A percentile compares a stretch with the other conserved stretches of the same genome.
Evolutionary conservation across 2,797 vertebrate species (phyloP).

Genomic region (Sciurus vulgaris): DNA sequence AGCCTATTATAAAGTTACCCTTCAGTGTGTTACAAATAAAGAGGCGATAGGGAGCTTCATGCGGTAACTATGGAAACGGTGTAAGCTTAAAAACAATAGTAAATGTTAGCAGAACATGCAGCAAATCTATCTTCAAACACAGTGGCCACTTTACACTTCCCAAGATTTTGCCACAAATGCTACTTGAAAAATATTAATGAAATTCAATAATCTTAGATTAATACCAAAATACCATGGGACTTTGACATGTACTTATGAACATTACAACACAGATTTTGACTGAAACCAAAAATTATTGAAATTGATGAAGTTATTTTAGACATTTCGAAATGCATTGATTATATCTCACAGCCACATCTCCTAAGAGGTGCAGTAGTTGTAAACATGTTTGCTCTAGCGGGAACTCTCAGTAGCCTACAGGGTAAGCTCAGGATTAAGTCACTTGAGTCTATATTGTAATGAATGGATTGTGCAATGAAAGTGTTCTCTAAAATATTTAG

Average conservation of each 20-base stretch:
- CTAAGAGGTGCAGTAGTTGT: neutral
- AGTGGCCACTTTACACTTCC: neutral
- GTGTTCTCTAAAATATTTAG: neutral
- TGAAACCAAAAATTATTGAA: neutral
- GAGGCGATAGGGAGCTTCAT: neutral
- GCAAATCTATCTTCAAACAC: conserved; percentile 18
- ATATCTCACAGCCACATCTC: conserved; percentile 64
- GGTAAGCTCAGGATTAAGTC: neutral
- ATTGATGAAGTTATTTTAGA: neutral
- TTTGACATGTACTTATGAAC: neutral
- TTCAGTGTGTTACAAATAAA: conserved; percentile 4
- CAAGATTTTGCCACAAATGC: neutral
- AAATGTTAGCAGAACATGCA: neutral
- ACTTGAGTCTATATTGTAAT: neutral
- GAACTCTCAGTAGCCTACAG: neutral
- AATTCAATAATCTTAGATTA: neutral
- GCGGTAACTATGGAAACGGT: conserved; percentile 50
- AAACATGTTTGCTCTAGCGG: neutral
- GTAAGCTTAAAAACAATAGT: neutral
- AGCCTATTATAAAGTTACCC: neutral
- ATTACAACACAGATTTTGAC: neutral
- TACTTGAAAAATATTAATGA: conserved; percentile 1
- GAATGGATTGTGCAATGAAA: neutral
- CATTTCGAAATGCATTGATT: neutral
- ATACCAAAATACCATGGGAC: neutral